These are phyloP conservation scores for Sebastes oblongus DNA, from an alignment of 2,797 vertebrate species.

Conservation along the genomic window DNA sequence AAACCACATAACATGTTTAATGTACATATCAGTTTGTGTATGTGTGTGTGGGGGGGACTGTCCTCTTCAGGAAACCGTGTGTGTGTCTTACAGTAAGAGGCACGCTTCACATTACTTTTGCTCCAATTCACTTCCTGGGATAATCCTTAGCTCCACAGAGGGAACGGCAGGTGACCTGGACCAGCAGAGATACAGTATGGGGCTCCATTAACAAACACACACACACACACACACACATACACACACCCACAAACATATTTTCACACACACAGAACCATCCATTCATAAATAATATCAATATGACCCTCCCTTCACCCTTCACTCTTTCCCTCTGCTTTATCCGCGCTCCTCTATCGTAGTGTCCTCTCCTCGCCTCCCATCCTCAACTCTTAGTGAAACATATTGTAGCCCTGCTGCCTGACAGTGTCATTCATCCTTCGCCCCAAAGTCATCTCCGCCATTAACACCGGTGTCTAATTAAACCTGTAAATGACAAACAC, in stretches of 20 bases:
- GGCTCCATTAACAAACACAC: slow-evolving; percentile 69
- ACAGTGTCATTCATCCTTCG: slow-evolving; percentile 65
- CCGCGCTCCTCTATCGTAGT: slow-evolving; percentile 25
- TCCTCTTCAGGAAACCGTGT: slow-evolving; percentile 7
- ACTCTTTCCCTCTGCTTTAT: slow-evolving; percentile 34
- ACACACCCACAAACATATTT: slow-evolving; percentile 39
- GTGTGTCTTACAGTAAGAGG: slow-evolving; percentile 66
- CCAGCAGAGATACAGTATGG: slow-evolving; percentile 65
- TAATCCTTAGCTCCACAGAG: slow-evolving; percentile 83
- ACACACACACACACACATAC: slow-evolving; percentile 39
- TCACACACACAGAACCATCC: slow-evolving; percentile 58
- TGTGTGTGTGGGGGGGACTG: neutral
- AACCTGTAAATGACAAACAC: slow-evolving; percentile 74
- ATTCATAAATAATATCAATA: slow-evolving; percentile 77
- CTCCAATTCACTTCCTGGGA: slow-evolving; percentile 87
- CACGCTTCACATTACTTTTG: slow-evolving; percentile 80
- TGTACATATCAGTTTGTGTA: neutral
- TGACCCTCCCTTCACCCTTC: slow-evolving; percentile 71
- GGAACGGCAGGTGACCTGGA: slow-evolving; percentile 77
- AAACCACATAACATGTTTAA: neutral
- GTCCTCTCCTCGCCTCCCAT: slow-evolving; percentile 29
- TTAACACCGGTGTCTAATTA: slow-evolving; percentile 77
- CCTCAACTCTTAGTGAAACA: slow-evolving; percentile 64
- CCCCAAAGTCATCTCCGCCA: slow-evolving; percentile 75
- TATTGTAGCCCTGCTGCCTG: slow-evolving; percentile 56